Percentiles rank a stretch among this genome's conserved stretches.
Evolutionary conservation across 2,113 vertebrate genomes (phyloP).

Genomic region (Aphyosemion australe): DNA sequence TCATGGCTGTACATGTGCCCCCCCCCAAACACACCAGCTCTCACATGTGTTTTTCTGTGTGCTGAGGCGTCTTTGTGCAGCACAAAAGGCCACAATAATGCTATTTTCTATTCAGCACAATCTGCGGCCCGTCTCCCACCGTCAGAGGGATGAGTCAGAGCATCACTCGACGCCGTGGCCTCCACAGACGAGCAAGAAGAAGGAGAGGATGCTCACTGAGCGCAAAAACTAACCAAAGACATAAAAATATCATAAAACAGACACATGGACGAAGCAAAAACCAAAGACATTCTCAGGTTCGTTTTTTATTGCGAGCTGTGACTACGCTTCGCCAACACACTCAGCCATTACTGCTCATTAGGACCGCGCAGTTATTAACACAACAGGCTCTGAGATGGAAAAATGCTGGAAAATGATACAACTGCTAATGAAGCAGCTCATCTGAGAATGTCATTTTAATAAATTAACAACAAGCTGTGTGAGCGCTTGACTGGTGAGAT

Average conservation of each 20-base stretch:
- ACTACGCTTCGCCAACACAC: constrained; percentile 25
- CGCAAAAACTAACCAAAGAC: not conserved
- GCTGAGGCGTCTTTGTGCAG: constrained; percentile 29
- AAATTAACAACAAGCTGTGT: constrained; percentile 45
- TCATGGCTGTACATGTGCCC: constrained; percentile 43
- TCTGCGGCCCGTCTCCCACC: constrained; percentile 28
- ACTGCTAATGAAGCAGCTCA: constrained; percentile 26
- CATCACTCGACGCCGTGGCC: constrained; percentile 21
- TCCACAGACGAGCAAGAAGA: constrained; percentile 3
- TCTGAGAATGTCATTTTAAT: constrained; percentile 44
- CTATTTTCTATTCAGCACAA: constrained; percentile 43
- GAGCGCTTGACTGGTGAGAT: constrained; percentile 37
- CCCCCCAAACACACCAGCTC: not conserved
- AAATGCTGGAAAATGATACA: constrained; percentile 11
- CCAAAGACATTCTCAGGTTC: constrained; percentile 34
- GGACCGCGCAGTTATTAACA: constrained; percentile 8
- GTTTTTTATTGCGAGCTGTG: constrained; percentile 57
- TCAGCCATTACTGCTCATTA: constrained; percentile 2
- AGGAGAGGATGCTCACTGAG: not conserved
- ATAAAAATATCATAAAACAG: not conserved
- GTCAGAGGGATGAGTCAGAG: constrained; percentile 62
- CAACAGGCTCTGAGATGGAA: constrained; percentile 4
- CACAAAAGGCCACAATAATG: constrained; percentile 50
- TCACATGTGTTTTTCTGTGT: constrained; percentile 25
- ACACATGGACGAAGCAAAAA: not conserved